Base-by-base conservation (phyloP, 2,113 vertebrate species). In the Callaeas wilsoni region DNA sequence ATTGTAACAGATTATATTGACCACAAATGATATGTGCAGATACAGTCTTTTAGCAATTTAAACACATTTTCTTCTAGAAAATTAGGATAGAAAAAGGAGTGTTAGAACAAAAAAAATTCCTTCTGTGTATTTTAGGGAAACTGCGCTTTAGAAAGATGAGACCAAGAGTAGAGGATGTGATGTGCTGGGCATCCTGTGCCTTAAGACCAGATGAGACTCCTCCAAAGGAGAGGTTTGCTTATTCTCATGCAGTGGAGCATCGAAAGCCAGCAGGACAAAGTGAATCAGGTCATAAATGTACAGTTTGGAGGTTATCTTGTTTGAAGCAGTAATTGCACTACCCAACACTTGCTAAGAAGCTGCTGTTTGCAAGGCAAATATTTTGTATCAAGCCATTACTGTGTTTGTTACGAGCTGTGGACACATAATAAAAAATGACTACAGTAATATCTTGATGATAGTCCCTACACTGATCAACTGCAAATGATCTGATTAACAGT, bases 401-500 rank as follows among this genome's bases (percentile, higher is more conserved):
- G 80, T 73, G 64, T 62, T 90, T 65, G 42, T 92, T 87, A 91
- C 3, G 76, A 84, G 60, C 89, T 75, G 47, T 83, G 84, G 86
- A 86, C 78, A 59, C 46, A 64, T 83, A 95, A 94, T 77, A 96
- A 97, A 91, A 95, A 76, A 93, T 93, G 67, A 91, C 85, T 97
- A 84, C 84, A 84, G 93, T 94, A 87, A 95, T 92, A 97, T 97
- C 89, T 90, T 95, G 96, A 97, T 97, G 90, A 78, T 97, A 97
- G 98, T 98, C 98, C 98, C 97, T 97, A 90, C 97, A 96, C 98
- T 96, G 97, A 98, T 98, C 98, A 98, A 98, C 97, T 98, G 98
- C 97, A 97, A 98, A 98, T 97, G 97, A 99, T 98, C 98, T 98
- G 98, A 98, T 98, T 98, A 99, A 98, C 98, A 98, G 98, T 98